Conservation (phyloP, 2,797 vertebrate genomes). For the Schizothorax lantsangensis region DNA sequence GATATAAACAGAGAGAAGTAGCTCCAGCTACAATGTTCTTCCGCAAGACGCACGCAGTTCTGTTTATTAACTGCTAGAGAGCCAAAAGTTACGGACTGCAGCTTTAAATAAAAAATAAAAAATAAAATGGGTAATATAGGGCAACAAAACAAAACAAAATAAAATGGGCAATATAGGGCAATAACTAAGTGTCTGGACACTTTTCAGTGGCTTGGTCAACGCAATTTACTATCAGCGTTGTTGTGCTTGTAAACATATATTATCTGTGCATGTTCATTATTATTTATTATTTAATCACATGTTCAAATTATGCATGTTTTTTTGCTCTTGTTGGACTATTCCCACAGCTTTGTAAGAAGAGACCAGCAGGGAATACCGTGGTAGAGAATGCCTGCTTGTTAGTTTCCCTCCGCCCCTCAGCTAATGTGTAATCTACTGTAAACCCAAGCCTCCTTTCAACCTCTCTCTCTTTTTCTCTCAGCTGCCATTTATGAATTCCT, state of each 20-base stretch:
- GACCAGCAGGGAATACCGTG: constrained; percentile 43
- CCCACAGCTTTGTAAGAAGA: constrained; percentile 46
- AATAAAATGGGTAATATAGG: not conserved
- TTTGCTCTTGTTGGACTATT: constrained; percentile 37
- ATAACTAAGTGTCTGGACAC: not conserved
- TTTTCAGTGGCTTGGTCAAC: not conserved
- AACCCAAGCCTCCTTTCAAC: constrained; percentile 43
- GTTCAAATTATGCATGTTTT: constrained; percentile 14
- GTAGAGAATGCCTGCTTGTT: constrained; percentile 49
- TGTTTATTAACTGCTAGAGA: too few relatives aligned
- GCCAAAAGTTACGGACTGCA: too few relatives aligned
- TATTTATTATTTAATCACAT: not conserved
- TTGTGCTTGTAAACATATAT: not conserved
- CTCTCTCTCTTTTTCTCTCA: constrained; percentile 30
- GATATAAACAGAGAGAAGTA: too few relatives aligned
- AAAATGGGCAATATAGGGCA: not conserved
- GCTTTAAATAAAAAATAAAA: too few relatives aligned
- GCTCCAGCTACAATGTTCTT: too few relatives aligned
- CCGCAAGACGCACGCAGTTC: too few relatives aligned
- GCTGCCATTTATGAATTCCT: constrained; percentile 60
- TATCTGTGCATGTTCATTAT: not conserved
- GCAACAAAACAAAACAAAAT: not conserved
- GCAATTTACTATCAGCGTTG: not conserved
- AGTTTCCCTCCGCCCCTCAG: constrained; percentile 52
- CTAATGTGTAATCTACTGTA: constrained; percentile 61